phyloP scores from a whole-genome alignment of 64 coral and sea anemone genomes.

The Montipora foliosa region DNA sequence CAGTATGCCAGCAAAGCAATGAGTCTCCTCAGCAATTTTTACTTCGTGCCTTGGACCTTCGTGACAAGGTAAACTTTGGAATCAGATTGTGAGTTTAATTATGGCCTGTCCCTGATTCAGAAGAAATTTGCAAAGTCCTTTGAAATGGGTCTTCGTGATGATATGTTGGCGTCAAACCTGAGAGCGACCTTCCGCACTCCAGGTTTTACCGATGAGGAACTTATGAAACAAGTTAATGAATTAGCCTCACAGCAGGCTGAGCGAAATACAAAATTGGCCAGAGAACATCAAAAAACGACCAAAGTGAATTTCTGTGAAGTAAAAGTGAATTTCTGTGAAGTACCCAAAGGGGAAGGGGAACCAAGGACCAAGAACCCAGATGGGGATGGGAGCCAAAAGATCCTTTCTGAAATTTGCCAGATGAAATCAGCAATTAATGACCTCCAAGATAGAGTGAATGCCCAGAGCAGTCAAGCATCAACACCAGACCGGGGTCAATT shows the following conservation, averaged over 20 bases:
- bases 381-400: slow-evolving; percentile 26
- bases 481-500: slow-evolving; percentile 13
- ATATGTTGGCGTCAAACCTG: no score
- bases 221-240: no score
- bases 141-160: no score
- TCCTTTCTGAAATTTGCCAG: slow-evolving; percentile 4
- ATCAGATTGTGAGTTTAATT: no score
- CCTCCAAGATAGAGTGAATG: slow-evolving; percentile 29
- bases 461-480: neutral
- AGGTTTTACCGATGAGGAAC: no score
- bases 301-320: no score
- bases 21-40: slow-evolving; percentile 59
- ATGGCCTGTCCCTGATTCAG: no score
- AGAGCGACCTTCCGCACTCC: no score
- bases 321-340: neutral
- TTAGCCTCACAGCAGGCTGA: no score
- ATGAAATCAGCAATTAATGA: slow-evolving; percentile 49
- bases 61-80: slow-evolving; percentile 44
- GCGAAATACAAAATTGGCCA: no score
- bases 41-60: slow-evolving; percentile 25
- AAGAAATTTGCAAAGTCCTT: no score
- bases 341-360: neutral
- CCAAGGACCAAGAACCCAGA: neutral
- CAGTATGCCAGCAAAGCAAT: neutral
- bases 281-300: no score